phyloP scores from a whole-genome alignment of 2,113 vertebrate species.

The Taxidea taxus region DNA sequence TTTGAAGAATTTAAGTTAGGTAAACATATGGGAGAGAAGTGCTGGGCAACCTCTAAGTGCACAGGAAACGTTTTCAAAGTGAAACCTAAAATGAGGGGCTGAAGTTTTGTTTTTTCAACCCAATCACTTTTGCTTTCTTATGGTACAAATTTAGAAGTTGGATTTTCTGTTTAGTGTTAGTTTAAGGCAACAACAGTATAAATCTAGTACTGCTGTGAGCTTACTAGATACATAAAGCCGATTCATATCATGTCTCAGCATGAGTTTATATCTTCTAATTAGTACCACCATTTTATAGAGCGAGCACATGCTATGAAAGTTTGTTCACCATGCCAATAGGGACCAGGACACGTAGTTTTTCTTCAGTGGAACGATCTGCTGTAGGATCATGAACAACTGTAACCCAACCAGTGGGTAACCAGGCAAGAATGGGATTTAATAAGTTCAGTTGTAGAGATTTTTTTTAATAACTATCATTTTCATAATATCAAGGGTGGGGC shows the following conservation, averaged over 20 bases:
- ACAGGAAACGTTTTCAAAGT: constrained; percentile 49
- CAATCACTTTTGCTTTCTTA: constrained; percentile 72
- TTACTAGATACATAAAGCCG: constrained; percentile 83
- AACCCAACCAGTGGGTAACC: constrained; percentile 83
- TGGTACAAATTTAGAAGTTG: constrained; percentile 74
- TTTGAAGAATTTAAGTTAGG: constrained; percentile 71
- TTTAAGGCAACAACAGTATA: constrained; percentile 81
- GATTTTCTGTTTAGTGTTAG: constrained; percentile 81
- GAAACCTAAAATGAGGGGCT: constrained; percentile 48
- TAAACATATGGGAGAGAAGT: constrained; percentile 69
- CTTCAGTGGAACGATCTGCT: constrained; percentile 67
- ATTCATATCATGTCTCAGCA: constrained; percentile 87
- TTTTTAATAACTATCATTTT: constrained; percentile 76
- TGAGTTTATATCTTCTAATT: constrained; percentile 89
- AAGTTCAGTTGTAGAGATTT: constrained; percentile 75
- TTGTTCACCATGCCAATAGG: constrained; percentile 83
- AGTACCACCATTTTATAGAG: constrained; percentile 84
- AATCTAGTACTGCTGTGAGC: constrained; percentile 87
- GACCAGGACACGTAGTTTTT: constrained; percentile 74
- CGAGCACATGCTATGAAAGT: constrained; percentile 84
- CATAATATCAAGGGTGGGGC: constrained; percentile 75
- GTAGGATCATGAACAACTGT: constrained; percentile 61
- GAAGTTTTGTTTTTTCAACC: constrained; percentile 65
- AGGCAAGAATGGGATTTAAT: constrained; percentile 79
- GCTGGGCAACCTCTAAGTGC: constrained; percentile 52